phyloP scores from a whole-genome alignment of 2,113 vertebrate genomes.

The Turnix velox region DNA sequence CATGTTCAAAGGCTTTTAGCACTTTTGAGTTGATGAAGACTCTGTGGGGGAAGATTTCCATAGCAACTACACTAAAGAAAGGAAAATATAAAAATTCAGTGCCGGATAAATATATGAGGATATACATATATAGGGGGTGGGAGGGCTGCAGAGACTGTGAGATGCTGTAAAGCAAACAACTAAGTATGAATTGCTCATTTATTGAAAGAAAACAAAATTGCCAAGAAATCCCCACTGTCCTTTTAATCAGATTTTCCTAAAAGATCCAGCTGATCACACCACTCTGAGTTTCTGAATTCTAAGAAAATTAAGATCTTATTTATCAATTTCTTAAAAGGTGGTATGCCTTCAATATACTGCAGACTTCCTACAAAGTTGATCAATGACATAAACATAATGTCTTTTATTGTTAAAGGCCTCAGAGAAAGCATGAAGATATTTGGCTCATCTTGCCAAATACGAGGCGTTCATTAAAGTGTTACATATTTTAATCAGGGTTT shows the following conservation, averaged over 20 bases:
- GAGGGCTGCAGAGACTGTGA: not conserved
- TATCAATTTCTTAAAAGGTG: not conserved
- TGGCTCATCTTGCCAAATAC: not conserved
- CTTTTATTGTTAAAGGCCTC: not conserved
- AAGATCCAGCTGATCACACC: not conserved
- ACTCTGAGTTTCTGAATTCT: not conserved
- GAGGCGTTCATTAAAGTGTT: not conserved
- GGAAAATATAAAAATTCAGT: constrained; percentile 11
- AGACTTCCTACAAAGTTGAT: not conserved
- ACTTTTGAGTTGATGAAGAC: constrained; percentile 13
- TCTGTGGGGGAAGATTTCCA: constrained; percentile 48
- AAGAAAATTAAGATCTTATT: not conserved
- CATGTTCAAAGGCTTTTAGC: not conserved
- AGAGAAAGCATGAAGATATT: not conserved
- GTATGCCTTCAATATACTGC: not conserved
- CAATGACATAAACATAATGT: not conserved
- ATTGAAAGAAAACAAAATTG: not conserved
- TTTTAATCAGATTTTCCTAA: constrained; percentile 5
- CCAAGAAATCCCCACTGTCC: not conserved
- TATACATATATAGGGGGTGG: not conserved
- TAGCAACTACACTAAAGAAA: constrained; percentile 59
- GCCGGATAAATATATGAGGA: not conserved
- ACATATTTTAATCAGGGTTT: not conserved
- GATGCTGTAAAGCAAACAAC: not conserved
- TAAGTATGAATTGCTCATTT: not conserved